Conservation (phyloP, 2,113 vertebrate genomes). For the Sapayoa aenigma region DNA sequence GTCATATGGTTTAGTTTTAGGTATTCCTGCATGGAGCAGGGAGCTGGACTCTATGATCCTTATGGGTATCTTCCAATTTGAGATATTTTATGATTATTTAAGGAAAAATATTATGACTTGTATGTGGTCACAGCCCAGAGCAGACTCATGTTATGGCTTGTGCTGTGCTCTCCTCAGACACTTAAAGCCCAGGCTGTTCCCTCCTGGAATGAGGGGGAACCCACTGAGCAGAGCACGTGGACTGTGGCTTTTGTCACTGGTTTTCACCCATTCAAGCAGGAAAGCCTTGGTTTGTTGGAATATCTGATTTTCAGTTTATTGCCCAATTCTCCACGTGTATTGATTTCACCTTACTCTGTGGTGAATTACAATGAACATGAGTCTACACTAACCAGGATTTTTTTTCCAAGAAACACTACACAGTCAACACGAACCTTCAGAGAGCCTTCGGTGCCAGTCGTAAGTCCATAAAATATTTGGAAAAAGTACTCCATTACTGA, state of each 20-base stretch:
- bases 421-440: background rate
- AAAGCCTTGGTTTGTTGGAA: background rate
- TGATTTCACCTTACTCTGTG: background rate
- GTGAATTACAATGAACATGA: background rate
- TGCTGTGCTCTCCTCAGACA: background rate
- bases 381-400: background rate
- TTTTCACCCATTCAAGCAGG: background rate
- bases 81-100: background rate
- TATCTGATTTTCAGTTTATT: background rate
- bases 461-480: background rate
- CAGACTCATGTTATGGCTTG: background rate
- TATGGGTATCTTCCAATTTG: background rate
- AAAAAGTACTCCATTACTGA: accelerated
- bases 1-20: background rate
- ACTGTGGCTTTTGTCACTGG: background rate
- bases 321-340: background rate
- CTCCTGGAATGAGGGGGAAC: background rate
- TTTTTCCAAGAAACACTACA: background rate
- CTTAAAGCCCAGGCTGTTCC: background rate
- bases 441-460: background rate
- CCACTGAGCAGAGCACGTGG: background rate
- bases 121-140: background rate
- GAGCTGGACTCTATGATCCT: accelerated
- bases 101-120: background rate
- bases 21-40: background rate